Percentiles rank a stretch among this genome's conserved stretches.
phyloP scores from a whole-genome alignment of 2,113 vertebrate species.

The Anolis carolinensis region DNA sequence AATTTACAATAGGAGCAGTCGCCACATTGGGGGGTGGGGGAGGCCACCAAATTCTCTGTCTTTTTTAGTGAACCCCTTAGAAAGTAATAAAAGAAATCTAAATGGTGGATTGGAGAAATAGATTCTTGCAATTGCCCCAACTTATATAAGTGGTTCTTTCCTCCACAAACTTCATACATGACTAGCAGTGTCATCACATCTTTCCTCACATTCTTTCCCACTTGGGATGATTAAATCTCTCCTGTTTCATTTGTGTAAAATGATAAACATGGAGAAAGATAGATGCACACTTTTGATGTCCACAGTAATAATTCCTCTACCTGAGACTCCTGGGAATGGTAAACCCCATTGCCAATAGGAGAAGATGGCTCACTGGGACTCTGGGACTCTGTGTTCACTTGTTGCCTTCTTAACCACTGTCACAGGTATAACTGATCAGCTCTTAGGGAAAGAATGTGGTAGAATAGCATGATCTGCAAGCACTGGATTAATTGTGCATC shows the following conservation, averaged over 20 bases:
- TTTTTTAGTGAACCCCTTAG: not conserved
- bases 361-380: not conserved
- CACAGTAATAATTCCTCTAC: not conserved
- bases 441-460: not conserved
- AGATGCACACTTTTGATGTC: not conserved
- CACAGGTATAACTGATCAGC: not conserved
- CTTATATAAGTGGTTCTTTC: not conserved
- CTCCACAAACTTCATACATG: not conserved
- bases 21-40: not conserved
- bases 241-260: not conserved
- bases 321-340: not conserved
- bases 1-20: not conserved
- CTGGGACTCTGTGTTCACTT: not conserved
- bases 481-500: not conserved
- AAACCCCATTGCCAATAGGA: not conserved
- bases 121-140: not conserved
- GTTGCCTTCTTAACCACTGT: not conserved
- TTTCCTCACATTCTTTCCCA: not conserved
- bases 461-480: not conserved
- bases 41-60: not conserved
- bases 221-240: not conserved
- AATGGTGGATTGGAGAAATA: not conserved
- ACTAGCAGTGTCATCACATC: not conserved
- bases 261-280: not conserved
- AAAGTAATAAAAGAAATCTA: not conserved